Base-by-base conservation (phyloP, 2,113 vertebrate species). In the Ibidorhyncha struthersii region DNA sequence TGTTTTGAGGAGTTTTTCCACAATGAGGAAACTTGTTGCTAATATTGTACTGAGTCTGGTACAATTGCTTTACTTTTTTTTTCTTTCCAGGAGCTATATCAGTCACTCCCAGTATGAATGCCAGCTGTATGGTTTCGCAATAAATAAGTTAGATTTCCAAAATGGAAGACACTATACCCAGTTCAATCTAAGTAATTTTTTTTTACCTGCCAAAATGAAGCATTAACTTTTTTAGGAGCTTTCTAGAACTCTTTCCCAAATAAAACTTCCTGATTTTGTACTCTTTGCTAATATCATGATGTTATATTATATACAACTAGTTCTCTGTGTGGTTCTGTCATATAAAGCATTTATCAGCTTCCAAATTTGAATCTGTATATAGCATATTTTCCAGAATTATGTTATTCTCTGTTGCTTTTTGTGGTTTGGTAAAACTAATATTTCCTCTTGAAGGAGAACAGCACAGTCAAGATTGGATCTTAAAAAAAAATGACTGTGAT, bases 81-180 rank as follows among this genome's bases (percentile, higher is more conserved):
- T 96, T 88, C 19, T 65, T 82, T 96, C 41, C 5, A 26, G 61
- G 45, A 92, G 38, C 82, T 93, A 45, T 45, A 94, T 90, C 61
- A 73, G 22, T 96, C 89, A 91, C 18, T 93, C 40, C 72, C 20
- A 86, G 73, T 84, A 90, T 58, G n/a, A 96, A 93, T 94, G 61
- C 29, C 41, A 95, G 43, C 4, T 36, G 43, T 76, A 95, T 40
- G 76, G 18, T 72, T 95, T 93, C 41, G 79, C 18, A 96, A 59
- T 73, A 84, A 84, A 58, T 90, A 52, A 20, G 77, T 41, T 82
- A 73, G 30, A 95, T 91, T 55, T 91, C n/a, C 19, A 86, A 71
- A 97, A 81, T 26, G 86, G 90, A 95, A 82, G 25, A 82, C 41
- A 61, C 12, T 90, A 90, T 88, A 85, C 32, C 23, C 30, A 87